phyloP scores from a whole-genome alignment of 2,888 invertebrate genomes.

The Steinernema carpocapsae region DNA sequence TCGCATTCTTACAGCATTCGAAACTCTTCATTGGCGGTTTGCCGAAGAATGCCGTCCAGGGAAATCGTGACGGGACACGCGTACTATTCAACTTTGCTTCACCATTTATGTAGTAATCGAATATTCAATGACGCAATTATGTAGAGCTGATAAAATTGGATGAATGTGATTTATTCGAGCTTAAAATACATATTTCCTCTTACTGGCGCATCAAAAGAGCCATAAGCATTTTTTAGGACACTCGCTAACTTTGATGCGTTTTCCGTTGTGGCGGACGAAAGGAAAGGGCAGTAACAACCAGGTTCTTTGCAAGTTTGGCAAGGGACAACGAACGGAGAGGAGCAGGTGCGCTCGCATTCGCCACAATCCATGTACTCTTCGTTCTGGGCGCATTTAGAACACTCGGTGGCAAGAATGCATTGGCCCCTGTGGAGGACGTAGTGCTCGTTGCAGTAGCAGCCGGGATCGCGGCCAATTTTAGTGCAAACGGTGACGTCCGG shows the following conservation, averaged over 20 bases:
- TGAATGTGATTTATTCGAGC: too few relatives aligned
- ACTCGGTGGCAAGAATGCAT: neutral
- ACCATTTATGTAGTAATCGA: too few relatives aligned
- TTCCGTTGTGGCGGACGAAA: conserved; percentile 1
- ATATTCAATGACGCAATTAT: too few relatives aligned
- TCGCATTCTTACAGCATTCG: too few relatives aligned
- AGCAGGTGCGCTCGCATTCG: neutral
- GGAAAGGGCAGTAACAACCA: neutral
- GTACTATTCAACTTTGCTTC: too few relatives aligned
- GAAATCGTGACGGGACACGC: too few relatives aligned
- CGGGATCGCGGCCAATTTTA: neutral
- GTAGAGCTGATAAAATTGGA: too few relatives aligned
- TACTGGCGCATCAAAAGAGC: too few relatives aligned
- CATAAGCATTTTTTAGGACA: conserved; percentile 32
- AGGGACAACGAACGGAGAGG: neutral
- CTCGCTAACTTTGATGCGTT: neutral
- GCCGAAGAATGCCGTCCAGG: too few relatives aligned
- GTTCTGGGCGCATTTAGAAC: neutral
- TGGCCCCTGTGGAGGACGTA: neutral
- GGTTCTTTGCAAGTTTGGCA: neutral
- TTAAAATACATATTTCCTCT: too few relatives aligned
- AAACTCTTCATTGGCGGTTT: too few relatives aligned
- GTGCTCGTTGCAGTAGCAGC: neutral
- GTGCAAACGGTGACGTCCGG: too few relatives aligned
- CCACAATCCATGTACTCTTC: neutral